Base-by-base conservation (phyloP, 1,140 invertebrate genomes). In the Lucilia cuprina region DNA sequence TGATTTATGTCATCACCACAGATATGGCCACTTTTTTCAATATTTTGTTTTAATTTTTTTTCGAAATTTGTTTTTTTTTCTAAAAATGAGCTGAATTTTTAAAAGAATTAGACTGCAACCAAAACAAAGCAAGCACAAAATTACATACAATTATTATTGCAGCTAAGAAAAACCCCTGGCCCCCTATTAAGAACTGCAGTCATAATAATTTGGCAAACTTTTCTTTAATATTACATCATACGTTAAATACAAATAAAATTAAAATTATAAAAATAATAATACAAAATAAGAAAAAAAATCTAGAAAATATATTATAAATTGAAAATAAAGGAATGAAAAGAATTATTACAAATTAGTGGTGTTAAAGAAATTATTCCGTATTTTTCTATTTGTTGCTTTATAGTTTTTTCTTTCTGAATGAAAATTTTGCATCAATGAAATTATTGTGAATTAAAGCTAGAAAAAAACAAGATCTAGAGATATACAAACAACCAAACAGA, bases 301-400 rank as follows among this genome's bases (percentile, higher is more conserved):
- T 12, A 70, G 21, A 65, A 83, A 83, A 65, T 83, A 65, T 65
- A 2, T 12, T 17, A 65, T 30, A 65, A 83, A 74, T 70, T 74
- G 65, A 30, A 50, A 41, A 30, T 30, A 83, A 86, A 87, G 87
- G 88, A 89, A 89, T 89, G 88, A 87, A 88, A 86, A 83, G 80
- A 74, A 87, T 80, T 17, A 10, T 47, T 9, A 49, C 77, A 80
- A 80, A 80, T 80, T 80, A 78, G 41, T 49, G 17, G 2, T 78
- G 14, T 50, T 50, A 80, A 49, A 19, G 35, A 49, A 9, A 41
- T 47, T 50, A 21, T 70, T 80, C 47, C 77, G 21, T 49, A 80
- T 80, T 49, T 35, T 47, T 41, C 41, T 17, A n/a, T 35, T 41
- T 78, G 75, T 41, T 78, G 13, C 41, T 41, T 41, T 17, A 7